These are phyloP conservation scores for Platynereis dumerilii DNA, from an alignment of 2,888 invertebrate genomes.

Conservation along the genomic window DNA sequence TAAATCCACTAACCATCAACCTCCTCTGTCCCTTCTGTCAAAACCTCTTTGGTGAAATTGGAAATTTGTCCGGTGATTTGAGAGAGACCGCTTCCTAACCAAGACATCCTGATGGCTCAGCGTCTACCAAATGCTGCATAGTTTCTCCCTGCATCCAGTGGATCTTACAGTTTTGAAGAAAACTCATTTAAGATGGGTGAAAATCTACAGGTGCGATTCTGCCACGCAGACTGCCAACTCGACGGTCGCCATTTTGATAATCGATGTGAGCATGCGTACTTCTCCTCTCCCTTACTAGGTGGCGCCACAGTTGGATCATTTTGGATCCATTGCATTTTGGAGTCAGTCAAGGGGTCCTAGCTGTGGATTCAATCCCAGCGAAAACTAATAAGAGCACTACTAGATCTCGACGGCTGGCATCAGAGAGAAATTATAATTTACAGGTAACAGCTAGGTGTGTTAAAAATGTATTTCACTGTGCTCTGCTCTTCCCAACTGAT, in stretches of 20 bases:
- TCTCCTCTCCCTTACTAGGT: slow-evolving; percentile 7
- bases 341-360: too few relatives aligned
- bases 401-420: too few relatives aligned
- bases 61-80: slow-evolving; percentile 81
- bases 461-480: too few relatives aligned
- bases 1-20: slow-evolving; percentile 67
- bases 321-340: too few relatives aligned
- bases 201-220: background rate
- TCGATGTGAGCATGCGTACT: slow-evolving; percentile 31
- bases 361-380: too few relatives aligned
- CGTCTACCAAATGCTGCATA: background rate
- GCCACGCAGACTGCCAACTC: slow-evolving; percentile 42
- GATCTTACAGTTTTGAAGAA: too few relatives aligned
- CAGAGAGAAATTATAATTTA: too few relatives aligned
- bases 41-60: slow-evolving; percentile 86
- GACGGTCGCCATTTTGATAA: slow-evolving; percentile 44
- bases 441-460: too few relatives aligned
- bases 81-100: slow-evolving; percentile 67
- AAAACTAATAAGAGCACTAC: too few relatives aligned
- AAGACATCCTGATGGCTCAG: slow-evolving; percentile 44
- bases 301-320: slow-evolving; percentile 13
- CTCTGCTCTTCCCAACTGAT: too few relatives aligned
- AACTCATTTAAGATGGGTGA: background rate
- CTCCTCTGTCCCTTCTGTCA: slow-evolving; percentile 76
- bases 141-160: background rate